Evolutionary conservation across 2,113 vertebrate genomes (phyloP), one percentile per base, ranked within the genome.

Genomic region (Trematocara marginatum): DNA sequence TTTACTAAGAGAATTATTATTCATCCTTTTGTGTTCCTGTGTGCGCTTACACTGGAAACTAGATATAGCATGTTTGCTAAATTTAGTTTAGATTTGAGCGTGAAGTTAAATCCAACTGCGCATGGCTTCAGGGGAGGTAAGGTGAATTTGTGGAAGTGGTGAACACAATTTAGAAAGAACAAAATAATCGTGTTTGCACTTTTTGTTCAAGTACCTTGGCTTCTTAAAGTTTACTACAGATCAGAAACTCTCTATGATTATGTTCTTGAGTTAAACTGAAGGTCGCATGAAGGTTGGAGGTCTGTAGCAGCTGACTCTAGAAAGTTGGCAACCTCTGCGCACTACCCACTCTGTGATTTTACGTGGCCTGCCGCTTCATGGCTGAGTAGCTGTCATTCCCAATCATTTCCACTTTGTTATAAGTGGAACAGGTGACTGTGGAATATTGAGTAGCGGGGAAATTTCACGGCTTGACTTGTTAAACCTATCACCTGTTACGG

Each of bases 221-320:
- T 38, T 38, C 6, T 64, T 38, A 64, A 64, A 38, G 34, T 20
- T 20, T 64, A 64, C 18, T 64, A 7, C 59, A 64, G 34, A 38
- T 64, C 34, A 20, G 34, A 38, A 20, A 38, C 10, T 64, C 54
- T 57, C 18, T 38, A 0, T 64, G 10, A 7, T 12, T 20, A 64
- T 0, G 34, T 64, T 0, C 0, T 64, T 64, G 34, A 38, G 34
- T 12, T 64, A 64, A 64, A 11, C 59, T 38, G 18, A 20, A 38
- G 59, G 59, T 38, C 1, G 18, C 34, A 38, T 64, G 18, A 64
- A 20, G 6, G 34, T 64, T 64, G 59, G 59, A 64, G 34, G 59
- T 64, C 59, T 64, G 6, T 7, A 64, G 59, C 59, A 64, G 34
- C 34, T 20, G 34, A 38, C 59, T 64, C 59, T 38, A 64, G 59